Evolutionary conservation across 2,888 invertebrate genomes (phyloP), one percentile per base, ranked within the genome.

Genomic region (Pyrgus malvae): DNA sequence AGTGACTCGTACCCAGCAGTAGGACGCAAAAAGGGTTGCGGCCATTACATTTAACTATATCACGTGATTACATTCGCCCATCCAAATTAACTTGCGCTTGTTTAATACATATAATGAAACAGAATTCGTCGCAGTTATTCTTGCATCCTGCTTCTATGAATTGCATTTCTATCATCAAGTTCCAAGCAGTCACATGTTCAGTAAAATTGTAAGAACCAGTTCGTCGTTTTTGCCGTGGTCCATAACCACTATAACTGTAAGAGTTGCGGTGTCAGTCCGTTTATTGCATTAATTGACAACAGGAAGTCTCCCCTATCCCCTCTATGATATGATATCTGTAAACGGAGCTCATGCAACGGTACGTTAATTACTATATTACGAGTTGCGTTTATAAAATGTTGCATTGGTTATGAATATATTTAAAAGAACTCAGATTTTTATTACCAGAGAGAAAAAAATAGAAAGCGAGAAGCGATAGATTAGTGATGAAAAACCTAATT

Each of bases 221-320:
- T 38, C 33, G 54, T 54, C 57, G 37, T 59, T 63, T 64, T 61
- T 62, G 58, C 60, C 41, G 61, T 61, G 60, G 65, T 46, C 46
- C 25, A 48, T 58, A 58, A 58, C 58, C 44, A 49, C 41, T 56
- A 45, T 56, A 54, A 61, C 59, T 61, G 60, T 48, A 55, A 25
- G 41, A 29, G 53, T 12, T 16, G 48, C 48, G 48, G 48, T 55
- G 54, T 40, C 48, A 53, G 66, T 57, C 67, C 65, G 70, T 69
- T 73, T 68, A 69, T 69, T 72, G 76, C 71, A 72, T 78, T 80
- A 77, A 78, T 80, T 82, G 78, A 72, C 72, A 70, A 71, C 77
- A 76, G 80, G 78, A 81, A 81, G 61, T 56, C 58, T 56, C 63
- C 64, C 62, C 58, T 25, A 23, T 41, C 64, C 60, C 56, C 62